Percentiles rank a stretch among this genome's conserved stretches.
Conservation (phyloP, 2,888 invertebrate species). For the Pseudanteris insignis region DNA sequence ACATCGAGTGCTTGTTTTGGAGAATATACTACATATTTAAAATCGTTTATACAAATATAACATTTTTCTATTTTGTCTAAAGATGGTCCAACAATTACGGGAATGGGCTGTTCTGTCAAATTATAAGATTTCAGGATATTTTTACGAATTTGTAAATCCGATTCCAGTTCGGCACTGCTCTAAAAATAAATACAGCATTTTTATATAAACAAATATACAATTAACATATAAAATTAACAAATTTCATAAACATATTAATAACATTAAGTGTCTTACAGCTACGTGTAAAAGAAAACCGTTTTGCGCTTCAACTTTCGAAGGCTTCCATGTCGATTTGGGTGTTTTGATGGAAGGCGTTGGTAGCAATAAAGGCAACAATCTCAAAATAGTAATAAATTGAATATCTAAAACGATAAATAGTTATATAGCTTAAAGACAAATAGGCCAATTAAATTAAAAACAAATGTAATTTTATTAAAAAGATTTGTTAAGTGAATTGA, state of each 20-base stretch:
- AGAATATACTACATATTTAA: conserved; percentile 10
- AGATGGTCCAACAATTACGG: conserved; percentile 9
- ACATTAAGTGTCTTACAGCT: conserved; percentile 4
- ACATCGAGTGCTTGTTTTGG: conserved; percentile 17
- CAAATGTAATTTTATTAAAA: too few relatives aligned
- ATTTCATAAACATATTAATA: too few relatives aligned
- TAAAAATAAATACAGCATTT: conserved; percentile 3
- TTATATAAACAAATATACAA: too few relatives aligned
- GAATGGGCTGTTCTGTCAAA: conserved; percentile 1
- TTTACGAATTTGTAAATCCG: too few relatives aligned
- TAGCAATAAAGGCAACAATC: conserved; percentile 4
- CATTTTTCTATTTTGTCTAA: background rate
- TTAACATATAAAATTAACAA: too few relatives aligned
- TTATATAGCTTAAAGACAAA: too few relatives aligned
- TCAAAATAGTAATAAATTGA: background rate
- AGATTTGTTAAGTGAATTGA: too few relatives aligned
- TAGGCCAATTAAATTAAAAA: too few relatives aligned
- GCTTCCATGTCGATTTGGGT: conserved; percentile 3
- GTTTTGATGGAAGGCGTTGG: background rate
- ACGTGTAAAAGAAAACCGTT: conserved; percentile 19
- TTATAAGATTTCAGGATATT: too few relatives aligned
- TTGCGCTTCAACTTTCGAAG: conserved; percentile 18
- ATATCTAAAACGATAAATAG: conserved; percentile 1
- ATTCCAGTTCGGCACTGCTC: conserved; percentile 7
- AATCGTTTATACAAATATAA: conserved; percentile 13